Evolutionary conservation across 2,888 invertebrate species (phyloP), one percentile per base, ranked within the genome.

Genomic region (Cosmia pyralina): DNA sequence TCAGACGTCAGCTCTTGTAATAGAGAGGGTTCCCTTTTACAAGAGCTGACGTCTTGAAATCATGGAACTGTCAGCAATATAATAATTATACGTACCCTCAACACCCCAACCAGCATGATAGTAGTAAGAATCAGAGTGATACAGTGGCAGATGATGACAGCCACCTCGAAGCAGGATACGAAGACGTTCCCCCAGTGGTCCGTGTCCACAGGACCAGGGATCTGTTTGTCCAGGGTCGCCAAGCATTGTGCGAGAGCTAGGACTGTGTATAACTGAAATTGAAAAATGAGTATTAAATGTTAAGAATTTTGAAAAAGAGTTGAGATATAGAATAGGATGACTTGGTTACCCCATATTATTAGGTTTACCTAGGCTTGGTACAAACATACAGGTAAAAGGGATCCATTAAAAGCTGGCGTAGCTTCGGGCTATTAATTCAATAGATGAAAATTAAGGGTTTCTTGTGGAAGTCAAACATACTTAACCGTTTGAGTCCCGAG

Each of bases 81-180:
- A 1, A 17, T 22, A 60, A 60, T n/a, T 1, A 34, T 19, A 80
- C 91, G 82, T 85, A 96, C 96, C 88, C 91, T 90, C 28, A 96
- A 77, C 15, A 91, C 90, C 0, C 96, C 96, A 4, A 95, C 87
- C 53, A 96, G 87, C 93, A 96, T 93, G 11, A 95, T 72, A 1
- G 94, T 90, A 11, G 92, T 94, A 0, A 96, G 89, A 59, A 93
- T 83, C 69, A 96, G 83, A 1, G 95, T 94, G 79, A 94, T 77
- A 1, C 85, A 78, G 69, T 95, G 92, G 0, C 88, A 83, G 8
- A 92, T 81, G 28, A 91, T 90, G 17, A 91, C 85, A 0, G 75
- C 73, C 3, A 94, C 72, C 6, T 93, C 86, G 38, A 91, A 73
- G 2, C 83, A 81, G 46, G 89, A 91, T 0, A 86, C 75, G n/a